Evolutionary conservation across 2,888 invertebrate species (phyloP), one percentile per base, ranked within the genome.

Genomic region (Nasonovia ribisnigri): DNA sequence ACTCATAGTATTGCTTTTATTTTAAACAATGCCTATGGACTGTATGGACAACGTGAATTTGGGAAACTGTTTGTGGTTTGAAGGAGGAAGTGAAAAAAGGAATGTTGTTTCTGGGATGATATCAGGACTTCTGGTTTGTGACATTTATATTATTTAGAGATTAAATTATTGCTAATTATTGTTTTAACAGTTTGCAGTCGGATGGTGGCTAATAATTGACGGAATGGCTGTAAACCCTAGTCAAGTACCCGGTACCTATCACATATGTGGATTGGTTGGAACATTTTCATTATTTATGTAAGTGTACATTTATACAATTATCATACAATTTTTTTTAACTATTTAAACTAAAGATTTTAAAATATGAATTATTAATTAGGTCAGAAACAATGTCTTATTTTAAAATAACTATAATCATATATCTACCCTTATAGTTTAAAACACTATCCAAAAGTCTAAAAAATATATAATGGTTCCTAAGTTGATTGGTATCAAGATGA

Each of bases 181-280:
- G 48, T 67, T 94, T 94, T 91, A 89, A 16, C 95, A 99, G 99
- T 99, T 99, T 96, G 99, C 99, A 95, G 96, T 97, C 95, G 99
- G 99, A 91, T 99, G 99, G 99, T 99, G 99, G 99, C 97, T 99
- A 94, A 97, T 99, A 94, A 99, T 99, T 95, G 99, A 99, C 96
- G 98, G 99, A 20, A 97, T 98, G 94, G 97, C 98, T 0, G 97
- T 97, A 43, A 97, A 98, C 95, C 97, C 97, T 0, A 96, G 96
- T 67, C 96, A 97, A 96, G 96, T 99, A 96, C 95, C 96, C 16
- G 97, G 97, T 95, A 98, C 98, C 0, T 98, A 98, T 95, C 98
- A 99, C 95, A 97, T 99, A 93, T 99, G 99, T 95, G 99, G 99
- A 16, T 98, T 99, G 90, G 97, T 99, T 96, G 98, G 98, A 43